These are phyloP conservation scores for Acromyrmex heyeri DNA, from an alignment of 1,140 invertebrate species.

Conservation along the genomic window DNA sequence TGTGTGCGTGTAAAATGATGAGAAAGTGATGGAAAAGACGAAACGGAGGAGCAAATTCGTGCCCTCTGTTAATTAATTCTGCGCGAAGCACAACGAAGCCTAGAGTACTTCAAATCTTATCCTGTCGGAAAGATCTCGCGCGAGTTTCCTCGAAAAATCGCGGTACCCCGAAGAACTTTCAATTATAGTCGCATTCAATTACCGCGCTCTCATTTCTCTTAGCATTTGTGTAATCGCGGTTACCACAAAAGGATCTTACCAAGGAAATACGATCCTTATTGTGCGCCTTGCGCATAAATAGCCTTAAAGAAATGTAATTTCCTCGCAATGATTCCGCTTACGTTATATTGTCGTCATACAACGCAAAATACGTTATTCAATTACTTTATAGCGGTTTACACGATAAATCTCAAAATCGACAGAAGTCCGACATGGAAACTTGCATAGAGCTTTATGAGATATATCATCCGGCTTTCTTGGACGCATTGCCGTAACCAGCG, in stretches of 20 bases:
- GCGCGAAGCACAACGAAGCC: slow-evolving; percentile 15
- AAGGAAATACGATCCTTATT: slow-evolving; percentile 31
- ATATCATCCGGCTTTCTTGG: slow-evolving; percentile 20
- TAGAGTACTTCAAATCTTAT: slow-evolving; percentile 34
- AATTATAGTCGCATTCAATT: slow-evolving; percentile 68
- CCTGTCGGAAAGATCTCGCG: slow-evolving; percentile 22
- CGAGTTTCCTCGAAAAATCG: slow-evolving; percentile 32
- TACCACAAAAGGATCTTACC: slow-evolving; percentile 39
- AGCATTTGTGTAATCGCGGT: slow-evolving; percentile 39
- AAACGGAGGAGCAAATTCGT: slow-evolving; percentile 21
- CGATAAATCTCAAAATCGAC: slow-evolving; percentile 55
- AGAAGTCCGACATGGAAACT: slow-evolving; percentile 19
- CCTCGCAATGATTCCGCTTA: neutral
- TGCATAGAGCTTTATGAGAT: slow-evolving; percentile 39
- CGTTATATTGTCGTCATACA: neutral
- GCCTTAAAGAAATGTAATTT: slow-evolving; percentile 54
- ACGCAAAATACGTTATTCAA: slow-evolving; percentile 54
- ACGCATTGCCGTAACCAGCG: slow-evolving; percentile 18
- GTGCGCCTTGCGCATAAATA: slow-evolving; percentile 53
- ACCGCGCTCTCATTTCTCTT: neutral
- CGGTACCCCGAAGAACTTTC: slow-evolving; percentile 35
- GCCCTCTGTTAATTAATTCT: slow-evolving; percentile 38
- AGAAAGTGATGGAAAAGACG: neutral
- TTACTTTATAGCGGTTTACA: neutral
- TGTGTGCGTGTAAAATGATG: slow-evolving; percentile 6